phyloP scores from a whole-genome alignment of 2,888 invertebrate species.

The Orchesella flavescens region DNA sequence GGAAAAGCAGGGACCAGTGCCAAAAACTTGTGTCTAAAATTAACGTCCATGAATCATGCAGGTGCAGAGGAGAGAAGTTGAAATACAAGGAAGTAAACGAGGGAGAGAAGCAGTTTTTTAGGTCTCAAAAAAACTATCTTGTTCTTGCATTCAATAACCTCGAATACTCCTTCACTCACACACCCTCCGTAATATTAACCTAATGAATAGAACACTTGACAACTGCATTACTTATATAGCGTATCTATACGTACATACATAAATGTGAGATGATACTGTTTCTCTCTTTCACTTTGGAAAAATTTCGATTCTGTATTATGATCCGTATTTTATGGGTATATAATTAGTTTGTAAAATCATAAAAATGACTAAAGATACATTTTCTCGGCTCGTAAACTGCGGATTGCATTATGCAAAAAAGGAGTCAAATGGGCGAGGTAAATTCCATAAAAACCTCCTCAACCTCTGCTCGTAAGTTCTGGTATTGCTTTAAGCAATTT shows the following conservation, averaged over 20 bases:
- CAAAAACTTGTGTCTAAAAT: slow-evolving; percentile 72
- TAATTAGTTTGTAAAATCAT: too few relatives aligned
- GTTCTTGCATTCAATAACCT: neutral
- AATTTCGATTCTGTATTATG: too few relatives aligned
- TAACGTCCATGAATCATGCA: slow-evolving; percentile 72
- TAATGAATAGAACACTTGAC: neutral
- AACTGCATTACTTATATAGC: neutral
- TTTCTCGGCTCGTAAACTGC: too few relatives aligned
- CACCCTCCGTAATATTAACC: neutral
- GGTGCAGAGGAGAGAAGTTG: slow-evolving; percentile 66
- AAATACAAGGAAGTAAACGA: slow-evolving; percentile 40
- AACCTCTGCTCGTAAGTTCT: too few relatives aligned
- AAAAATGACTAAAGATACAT: too few relatives aligned
- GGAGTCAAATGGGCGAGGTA: too few relatives aligned
- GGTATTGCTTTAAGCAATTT: too few relatives aligned
- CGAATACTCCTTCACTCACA: neutral
- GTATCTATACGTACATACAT: neutral
- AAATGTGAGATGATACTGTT: too few relatives aligned
- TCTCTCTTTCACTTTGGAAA: too few relatives aligned
- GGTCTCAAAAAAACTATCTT: neutral
- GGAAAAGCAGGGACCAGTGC: slow-evolving; percentile 70
- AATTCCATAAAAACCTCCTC: too few relatives aligned
- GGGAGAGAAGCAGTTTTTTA: slow-evolving; percentile 3
- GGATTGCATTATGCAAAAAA: too few relatives aligned
- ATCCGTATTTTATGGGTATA: too few relatives aligned